Evolutionary conservation across 1,140 invertebrate genomes (phyloP), one percentile per base, ranked within the genome.

Genomic region (Metaphire vulgaris): DNA sequence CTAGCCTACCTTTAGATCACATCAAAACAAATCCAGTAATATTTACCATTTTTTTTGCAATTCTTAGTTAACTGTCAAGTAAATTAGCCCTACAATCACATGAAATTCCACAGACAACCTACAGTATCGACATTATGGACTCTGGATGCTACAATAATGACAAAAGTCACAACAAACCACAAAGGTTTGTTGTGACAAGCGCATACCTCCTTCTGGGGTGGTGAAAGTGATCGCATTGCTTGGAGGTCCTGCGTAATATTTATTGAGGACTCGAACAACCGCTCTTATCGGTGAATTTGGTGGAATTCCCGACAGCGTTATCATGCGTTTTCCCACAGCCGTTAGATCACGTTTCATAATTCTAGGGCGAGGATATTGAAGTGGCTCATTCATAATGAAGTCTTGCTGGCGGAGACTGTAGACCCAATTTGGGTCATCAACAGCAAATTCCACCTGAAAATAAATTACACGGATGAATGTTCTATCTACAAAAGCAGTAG

Each of bases 231-330:
- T 88, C 0, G 89, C 89, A 79, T 95, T 91, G 80, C 94, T 96
- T 0, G 92, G 88, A 21, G 96, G 94, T 56, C 97, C 96, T 85
- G 93, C 93, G 84, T 93, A 95, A 72, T 86, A 87, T 32, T 93
- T 93, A 84, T 98, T 99, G 82, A 93, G 94, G 0, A 92, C 96
- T 41, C 95, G 87, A 68, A 98, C 92, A 77, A 92, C 90, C 0
- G 66, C 65, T 0, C 33, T 76, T 26, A 78, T 66, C 29, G 66
- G 26, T 26, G 77, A 70, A 65, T 78, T 32, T 14, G 77, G 73
- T 1, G 77, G 77, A 0, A 77, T 65, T 26, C 71, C 16, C 2
- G 67, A 32, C 71, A 77, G 64, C 16, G n/a, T 78, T 66, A 71
- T 73, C 30, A 21, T 70, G 21, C 2, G 15, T 0, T 30, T 56